Conservation (phyloP, 2,797 vertebrate genomes). For the Myotis findleyi region DNA sequence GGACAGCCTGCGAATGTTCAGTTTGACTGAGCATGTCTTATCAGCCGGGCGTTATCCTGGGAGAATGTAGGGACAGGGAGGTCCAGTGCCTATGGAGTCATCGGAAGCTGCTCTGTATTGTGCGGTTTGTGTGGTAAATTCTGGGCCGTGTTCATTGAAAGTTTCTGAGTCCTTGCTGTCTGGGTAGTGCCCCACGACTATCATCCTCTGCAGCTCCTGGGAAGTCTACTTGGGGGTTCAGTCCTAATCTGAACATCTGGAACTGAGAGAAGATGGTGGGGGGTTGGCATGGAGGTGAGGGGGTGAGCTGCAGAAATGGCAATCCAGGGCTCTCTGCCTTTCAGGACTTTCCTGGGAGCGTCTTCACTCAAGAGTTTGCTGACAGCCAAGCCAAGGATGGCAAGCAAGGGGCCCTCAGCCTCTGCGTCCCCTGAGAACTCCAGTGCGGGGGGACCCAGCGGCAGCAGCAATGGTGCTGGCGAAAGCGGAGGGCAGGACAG, state of each 20-base stretch:
- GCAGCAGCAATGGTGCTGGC: constrained; percentile 89
- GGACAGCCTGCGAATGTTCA: background rate
- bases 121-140: background rate
- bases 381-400: constrained; percentile 83
- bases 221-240: background rate
- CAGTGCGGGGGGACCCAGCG: constrained; percentile 89
- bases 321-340: constrained; percentile 58
- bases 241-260: background rate
- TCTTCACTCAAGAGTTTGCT: constrained; percentile 61
- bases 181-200: background rate
- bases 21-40: background rate
- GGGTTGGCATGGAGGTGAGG: background rate
- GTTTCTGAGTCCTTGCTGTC: constrained; percentile 4
- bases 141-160: background rate
- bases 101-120: background rate
- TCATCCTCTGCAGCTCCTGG: background rate
- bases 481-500: constrained; percentile 94
- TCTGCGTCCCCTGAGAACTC: constrained; percentile 90
- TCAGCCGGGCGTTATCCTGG: background rate
- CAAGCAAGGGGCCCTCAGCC: constrained; percentile 88
- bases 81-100: background rate
- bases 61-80: background rate
- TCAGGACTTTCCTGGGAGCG: constrained; percentile 72
- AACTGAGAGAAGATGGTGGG: background rate
- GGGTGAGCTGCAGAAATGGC: constrained; percentile 22